Conservation (phyloP, 2,797 vertebrate species). For the Vipera latastei region DNA sequence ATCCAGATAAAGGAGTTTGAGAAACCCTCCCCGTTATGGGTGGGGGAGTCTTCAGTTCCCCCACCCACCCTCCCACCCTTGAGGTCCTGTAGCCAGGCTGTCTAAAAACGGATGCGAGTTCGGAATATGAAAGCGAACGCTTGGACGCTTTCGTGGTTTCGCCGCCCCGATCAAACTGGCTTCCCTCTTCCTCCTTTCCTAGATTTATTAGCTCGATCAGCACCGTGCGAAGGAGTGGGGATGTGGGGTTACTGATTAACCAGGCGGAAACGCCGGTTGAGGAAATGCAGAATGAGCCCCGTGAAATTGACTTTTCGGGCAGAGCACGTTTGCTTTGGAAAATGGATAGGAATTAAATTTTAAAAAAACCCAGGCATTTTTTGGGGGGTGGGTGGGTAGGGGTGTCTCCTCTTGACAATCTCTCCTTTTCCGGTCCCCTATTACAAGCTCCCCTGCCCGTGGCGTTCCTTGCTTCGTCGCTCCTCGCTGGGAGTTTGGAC, state of each 20-base stretch:
- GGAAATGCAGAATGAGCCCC: slow-evolving; percentile 47
- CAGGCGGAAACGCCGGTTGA: neutral
- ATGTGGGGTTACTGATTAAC: slow-evolving; percentile 61
- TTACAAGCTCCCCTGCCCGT: neutral
- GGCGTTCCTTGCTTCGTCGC: neutral
- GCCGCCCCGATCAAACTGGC: neutral
- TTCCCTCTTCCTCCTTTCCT: slow-evolving; percentile 9
- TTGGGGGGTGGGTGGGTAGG: neutral
- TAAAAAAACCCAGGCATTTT: neutral
- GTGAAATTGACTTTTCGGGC: slow-evolving; percentile 28
- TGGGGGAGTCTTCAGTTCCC: neutral
- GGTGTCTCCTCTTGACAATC: neutral
- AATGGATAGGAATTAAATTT: neutral
- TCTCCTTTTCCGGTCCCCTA: neutral
- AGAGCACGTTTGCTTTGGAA: neutral
- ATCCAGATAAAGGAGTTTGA: neutral
- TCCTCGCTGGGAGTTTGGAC: neutral
- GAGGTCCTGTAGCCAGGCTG: neutral
- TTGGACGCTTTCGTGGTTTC: neutral
- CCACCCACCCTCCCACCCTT: no score
- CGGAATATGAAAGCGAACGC: neutral
- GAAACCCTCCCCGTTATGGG: neutral
- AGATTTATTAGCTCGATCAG: neutral
- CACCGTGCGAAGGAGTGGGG: neutral
- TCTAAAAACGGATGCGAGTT: neutral